Evolutionary conservation across 92 coral and sea anemone species (phyloP).

Genomic region (Porites divaricata): DNA sequence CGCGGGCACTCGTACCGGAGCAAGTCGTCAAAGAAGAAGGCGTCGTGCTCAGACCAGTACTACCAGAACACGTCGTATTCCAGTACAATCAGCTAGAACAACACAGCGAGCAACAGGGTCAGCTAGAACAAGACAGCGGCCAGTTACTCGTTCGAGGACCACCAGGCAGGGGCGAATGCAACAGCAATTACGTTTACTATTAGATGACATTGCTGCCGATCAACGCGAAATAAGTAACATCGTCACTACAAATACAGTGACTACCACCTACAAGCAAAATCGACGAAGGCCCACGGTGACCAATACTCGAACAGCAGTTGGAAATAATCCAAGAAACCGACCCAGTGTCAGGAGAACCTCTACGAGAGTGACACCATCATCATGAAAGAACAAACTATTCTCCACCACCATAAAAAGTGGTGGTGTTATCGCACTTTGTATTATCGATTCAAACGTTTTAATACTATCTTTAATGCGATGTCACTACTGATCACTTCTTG

Average conservation of each 20-base stretch:
- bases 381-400: not conserved
- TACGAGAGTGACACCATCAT: too few relatives aligned
- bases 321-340: not conserved
- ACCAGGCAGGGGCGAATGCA: too few relatives aligned
- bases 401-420: slow-evolving; percentile 2
- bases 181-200: not conserved
- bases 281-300: not conserved
- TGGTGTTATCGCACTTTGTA: slow-evolving; percentile 38
- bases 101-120: too few relatives aligned
- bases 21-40: too few relatives aligned
- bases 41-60: too few relatives aligned
- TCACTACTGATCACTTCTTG: slow-evolving; percentile 11
- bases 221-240: not conserved
- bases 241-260: not conserved
- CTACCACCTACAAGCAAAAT: not conserved
- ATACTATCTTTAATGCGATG: slow-evolving; percentile 19
- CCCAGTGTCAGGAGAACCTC: not conserved
- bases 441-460: not conserved
- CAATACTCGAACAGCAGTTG: not conserved
- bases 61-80: too few relatives aligned
- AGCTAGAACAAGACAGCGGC: too few relatives aligned
- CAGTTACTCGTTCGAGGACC: too few relatives aligned
- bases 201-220: not conserved
- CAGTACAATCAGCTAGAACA: too few relatives aligned
- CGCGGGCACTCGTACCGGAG: too few relatives aligned